phyloP scores from a whole-genome alignment of 2,888 invertebrate genomes.

The Drosophila quinaria region DNA sequence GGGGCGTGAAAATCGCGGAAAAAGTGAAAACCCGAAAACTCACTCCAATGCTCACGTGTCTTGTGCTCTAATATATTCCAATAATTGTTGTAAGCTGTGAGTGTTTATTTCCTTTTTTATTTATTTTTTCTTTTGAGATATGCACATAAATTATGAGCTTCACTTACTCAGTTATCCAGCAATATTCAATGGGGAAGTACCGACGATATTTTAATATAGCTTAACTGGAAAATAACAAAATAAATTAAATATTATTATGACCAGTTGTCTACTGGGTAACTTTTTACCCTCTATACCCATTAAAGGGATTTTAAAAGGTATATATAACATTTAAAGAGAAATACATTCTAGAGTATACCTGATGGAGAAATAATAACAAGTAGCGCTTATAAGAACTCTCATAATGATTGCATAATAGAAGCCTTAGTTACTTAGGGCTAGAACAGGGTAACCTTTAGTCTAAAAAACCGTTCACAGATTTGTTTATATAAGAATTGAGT shows the following conservation, averaged over 20 bases:
- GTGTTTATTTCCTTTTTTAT: conserved; percentile 29
- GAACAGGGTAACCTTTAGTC: not conserved
- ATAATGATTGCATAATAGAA: not conserved
- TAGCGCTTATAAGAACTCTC: not conserved
- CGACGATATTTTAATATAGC: conserved; percentile 3
- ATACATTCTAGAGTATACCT: not conserved
- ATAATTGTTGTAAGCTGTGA: conserved; percentile 50
- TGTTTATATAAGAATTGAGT: not conserved
- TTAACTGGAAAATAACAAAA: conserved; percentile 32
- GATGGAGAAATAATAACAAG: not conserved
- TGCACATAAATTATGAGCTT: conserved; percentile 47
- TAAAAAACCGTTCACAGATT: not conserved
- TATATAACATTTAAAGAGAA: not conserved
- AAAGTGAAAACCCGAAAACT: conserved; percentile 26
- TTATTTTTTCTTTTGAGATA: not conserved
- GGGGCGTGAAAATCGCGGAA: conserved; percentile 8
- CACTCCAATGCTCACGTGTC: conserved; percentile 28
- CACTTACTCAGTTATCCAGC: conserved; percentile 46
- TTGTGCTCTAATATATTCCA: conserved; percentile 50
- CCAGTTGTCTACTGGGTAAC: conserved; percentile 13
- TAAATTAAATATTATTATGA: conserved; percentile 41
- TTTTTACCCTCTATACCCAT: not conserved
- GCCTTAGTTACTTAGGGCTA: not conserved
- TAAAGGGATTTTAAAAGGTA: not conserved
- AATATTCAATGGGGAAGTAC: conserved; percentile 35